Evolutionary conservation across 2,888 invertebrate species (phyloP).

Genomic region (Pasiphila rectangulata): DNA sequence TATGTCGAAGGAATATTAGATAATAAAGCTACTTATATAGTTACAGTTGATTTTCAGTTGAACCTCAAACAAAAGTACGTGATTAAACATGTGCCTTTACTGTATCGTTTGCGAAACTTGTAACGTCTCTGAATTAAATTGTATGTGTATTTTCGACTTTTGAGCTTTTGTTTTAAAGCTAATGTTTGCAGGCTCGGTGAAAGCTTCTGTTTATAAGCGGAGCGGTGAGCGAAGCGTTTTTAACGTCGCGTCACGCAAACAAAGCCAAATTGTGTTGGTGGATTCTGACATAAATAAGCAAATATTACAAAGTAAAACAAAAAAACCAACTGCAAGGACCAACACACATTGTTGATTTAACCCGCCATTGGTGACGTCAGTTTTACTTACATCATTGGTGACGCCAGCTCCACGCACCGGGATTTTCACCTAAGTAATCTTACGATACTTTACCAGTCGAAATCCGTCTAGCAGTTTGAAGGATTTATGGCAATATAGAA

Average conservation of each 20-base stretch:
- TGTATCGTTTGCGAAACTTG: slow-evolving; percentile 16
- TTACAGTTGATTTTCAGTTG: not conserved
- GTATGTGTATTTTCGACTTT: slow-evolving; percentile 20
- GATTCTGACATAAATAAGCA: no score
- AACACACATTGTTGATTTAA: no score
- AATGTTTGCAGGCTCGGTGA: slow-evolving; percentile 10
- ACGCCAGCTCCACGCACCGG: no score
- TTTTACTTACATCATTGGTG: no score
- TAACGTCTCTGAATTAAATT: slow-evolving; percentile 18
- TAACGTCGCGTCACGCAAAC: no score
- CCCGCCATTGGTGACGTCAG: no score
- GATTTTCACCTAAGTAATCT: no score
- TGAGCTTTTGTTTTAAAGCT: slow-evolving; percentile 24
- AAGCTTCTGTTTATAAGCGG: not conserved
- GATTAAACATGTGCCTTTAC: slow-evolving; percentile 12
- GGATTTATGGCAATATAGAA: no score
- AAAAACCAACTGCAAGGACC: no score
- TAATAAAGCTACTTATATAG: not conserved
- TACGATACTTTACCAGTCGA: no score
- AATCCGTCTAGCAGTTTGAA: no score
- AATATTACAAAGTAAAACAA: slow-evolving; percentile 1
- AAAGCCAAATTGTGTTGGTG: no score
- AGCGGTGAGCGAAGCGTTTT: slow-evolving; percentile 5
- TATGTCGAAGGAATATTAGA: not conserved
- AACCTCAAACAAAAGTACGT: not conserved